A percentile compares a stretch with the other conserved stretches of the same genome.
Conservation (phyloP, 2,797 vertebrate species). For the Acanthurus tractus region DNA sequence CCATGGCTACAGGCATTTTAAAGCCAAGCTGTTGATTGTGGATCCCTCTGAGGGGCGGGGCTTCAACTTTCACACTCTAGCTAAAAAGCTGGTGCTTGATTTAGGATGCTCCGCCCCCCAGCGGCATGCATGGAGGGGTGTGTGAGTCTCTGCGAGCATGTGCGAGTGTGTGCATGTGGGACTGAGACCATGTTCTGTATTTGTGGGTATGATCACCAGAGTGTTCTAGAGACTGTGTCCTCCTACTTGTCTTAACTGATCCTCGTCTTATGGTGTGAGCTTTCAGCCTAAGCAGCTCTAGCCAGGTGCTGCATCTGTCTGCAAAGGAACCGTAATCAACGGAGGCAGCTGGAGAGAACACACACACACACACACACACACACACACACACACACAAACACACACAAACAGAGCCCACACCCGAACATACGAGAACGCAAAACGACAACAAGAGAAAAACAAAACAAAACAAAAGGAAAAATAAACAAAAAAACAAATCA, state of each 20-base stretch:
- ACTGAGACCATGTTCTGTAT: constrained; percentile 78
- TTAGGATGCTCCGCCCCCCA: constrained; percentile 86
- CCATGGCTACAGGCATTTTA: constrained; percentile 48
- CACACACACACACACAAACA: constrained; percentile 9
- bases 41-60: constrained; percentile 72
- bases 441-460: constrained; percentile 57
- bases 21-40: constrained; percentile 62
- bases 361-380: constrained; percentile 46
- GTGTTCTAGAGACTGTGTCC: constrained; percentile 92
- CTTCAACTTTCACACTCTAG: constrained; percentile 90
- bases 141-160: constrained; percentile 69
- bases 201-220: constrained; percentile 91
- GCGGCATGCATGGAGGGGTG: constrained; percentile 82
- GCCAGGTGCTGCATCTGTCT: constrained; percentile 99
- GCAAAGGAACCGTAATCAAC: constrained; percentile 99
- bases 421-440: constrained; percentile 63
- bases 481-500: constrained; percentile 81
- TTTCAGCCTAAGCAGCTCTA: constrained; percentile 99
- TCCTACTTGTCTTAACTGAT: constrained; percentile 99
- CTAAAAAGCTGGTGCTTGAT: constrained; percentile 75
- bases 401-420: constrained; percentile 42
- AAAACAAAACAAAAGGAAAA: constrained; percentile 38
- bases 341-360: constrained; percentile 95
- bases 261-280: constrained; percentile 99
- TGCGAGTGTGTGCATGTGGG: constrained; percentile 16